Base-by-base conservation (phyloP, 2,888 invertebrate genomes). In the Cheilosia grossa region DNA sequence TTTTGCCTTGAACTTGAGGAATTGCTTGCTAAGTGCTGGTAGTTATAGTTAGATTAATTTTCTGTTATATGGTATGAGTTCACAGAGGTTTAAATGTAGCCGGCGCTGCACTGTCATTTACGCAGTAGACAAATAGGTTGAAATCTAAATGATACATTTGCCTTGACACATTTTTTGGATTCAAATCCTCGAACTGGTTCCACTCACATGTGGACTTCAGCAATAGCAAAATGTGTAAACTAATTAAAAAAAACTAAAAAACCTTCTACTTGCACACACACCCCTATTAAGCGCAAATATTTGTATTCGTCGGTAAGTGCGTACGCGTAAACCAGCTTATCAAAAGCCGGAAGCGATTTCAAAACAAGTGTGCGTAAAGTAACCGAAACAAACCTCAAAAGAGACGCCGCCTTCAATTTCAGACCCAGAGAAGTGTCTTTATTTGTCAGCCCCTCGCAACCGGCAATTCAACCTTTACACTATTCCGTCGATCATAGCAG, bases 1-100 rank as follows among this genome's bases (percentile, higher is more conserved):
- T 6, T n/a, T 27, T 13, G 27, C 66, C 69, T 47, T 69, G 69
- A 69, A 69, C 69, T 69, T 69, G 69, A 7, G 1, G n/a, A 42
- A 54, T 42, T 44, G 15, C 53, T 64, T 37, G 6, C 13, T 19
- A 4, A 51, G 13, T 51, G 51, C 9, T 4, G 17, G 19, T 7
- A 30, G 9, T 30, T 9, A 30, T 21, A 49, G 10, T 19, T 49
- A 19, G 17, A n/a, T 49, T 2, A 15, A 19, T 19, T 4, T 47
- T 21, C 6, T 21, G 13, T 4, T 2, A 24, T 24, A 24, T 7
- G 40, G 9, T 15, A 7, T 4, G 17, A 19, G 47, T 2, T 47
- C 47, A 47, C 4, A 21, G 51, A 4, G 5, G 5, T 21, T 13
- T 1, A 24, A 15, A 51, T 24, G 13, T 51, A 4, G 24, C 13